Conservation (phyloP, 2,113 vertebrate genomes). For the Toxotes jaculatrix region DNA sequence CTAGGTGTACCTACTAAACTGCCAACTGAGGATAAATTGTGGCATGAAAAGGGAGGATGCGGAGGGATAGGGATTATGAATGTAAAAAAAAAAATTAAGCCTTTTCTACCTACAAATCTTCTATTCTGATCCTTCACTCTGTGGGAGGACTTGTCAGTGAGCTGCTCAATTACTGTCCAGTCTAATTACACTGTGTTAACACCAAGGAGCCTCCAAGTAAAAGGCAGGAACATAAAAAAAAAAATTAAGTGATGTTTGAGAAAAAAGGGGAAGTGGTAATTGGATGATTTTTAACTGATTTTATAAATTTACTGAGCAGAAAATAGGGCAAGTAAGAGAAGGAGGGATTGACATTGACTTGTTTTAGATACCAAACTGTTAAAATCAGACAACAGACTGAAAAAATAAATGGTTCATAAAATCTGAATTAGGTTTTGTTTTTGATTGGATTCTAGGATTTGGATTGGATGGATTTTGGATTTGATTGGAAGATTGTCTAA, state of each 20-base stretch:
- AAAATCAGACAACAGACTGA: not conserved
- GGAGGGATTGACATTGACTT: not conserved
- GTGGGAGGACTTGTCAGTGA: slow-evolving; percentile 35
- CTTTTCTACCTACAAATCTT: slow-evolving; percentile 14
- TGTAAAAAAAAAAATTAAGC: not conserved
- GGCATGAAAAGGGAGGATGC: not conserved
- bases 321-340: not conserved
- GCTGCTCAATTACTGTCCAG: slow-evolving; percentile 61
- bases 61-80: not conserved
- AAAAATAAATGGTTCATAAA: not conserved
- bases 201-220: slow-evolving; percentile 3
- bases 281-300: slow-evolving; percentile 25
- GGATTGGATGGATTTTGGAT: no score
- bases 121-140: slow-evolving; percentile 18
- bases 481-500: not conserved
- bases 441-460: no score
- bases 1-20: not conserved
- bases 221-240: slow-evolving; percentile 4
- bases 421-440: not conserved
- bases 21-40: not conserved
- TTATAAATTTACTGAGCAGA: slow-evolving; percentile 7
- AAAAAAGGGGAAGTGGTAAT: not conserved
- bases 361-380: slow-evolving; percentile 1
- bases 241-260: slow-evolving; percentile 32
- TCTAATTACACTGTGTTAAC: slow-evolving; percentile 64